phyloP scores from a whole-genome alignment of 2,888 invertebrate species.

The Leptopterna dolabrata region DNA sequence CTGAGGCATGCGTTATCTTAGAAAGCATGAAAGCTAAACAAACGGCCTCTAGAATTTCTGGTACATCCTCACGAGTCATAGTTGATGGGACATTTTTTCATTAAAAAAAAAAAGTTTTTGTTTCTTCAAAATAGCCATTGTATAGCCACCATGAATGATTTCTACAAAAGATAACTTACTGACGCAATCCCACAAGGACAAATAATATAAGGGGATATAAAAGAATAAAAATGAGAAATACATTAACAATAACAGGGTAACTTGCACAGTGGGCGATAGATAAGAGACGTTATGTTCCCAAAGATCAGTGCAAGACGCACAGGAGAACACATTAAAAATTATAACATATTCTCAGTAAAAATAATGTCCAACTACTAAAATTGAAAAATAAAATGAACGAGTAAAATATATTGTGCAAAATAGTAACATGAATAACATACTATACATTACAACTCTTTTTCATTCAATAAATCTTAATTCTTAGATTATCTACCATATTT shows the following conservation, averaged over 20 bases:
- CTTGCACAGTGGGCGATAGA: background rate
- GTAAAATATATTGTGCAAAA: constrained; percentile 3
- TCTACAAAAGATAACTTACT: background rate
- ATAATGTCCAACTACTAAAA: background rate
- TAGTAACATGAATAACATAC: background rate
- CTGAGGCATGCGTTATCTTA: background rate
- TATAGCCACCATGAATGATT: background rate
- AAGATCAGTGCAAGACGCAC: background rate
- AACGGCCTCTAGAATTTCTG: background rate
- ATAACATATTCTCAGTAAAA: background rate
- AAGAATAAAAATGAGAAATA: background rate
- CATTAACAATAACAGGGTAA: background rate
- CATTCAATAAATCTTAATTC: background rate
- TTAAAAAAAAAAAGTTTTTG: background rate
- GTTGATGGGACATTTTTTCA: background rate
- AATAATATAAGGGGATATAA: background rate
- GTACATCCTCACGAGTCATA: background rate
- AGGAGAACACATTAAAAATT: background rate
- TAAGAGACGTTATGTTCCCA: background rate
- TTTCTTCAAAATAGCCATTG: background rate
- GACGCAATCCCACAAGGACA: background rate
- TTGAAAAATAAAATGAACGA: background rate
- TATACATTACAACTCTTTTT: background rate
- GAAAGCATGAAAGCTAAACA: background rate
- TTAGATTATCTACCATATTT: background rate